Conservation (phyloP, 2,797 vertebrate genomes). For the Tapera naevia region DNA sequence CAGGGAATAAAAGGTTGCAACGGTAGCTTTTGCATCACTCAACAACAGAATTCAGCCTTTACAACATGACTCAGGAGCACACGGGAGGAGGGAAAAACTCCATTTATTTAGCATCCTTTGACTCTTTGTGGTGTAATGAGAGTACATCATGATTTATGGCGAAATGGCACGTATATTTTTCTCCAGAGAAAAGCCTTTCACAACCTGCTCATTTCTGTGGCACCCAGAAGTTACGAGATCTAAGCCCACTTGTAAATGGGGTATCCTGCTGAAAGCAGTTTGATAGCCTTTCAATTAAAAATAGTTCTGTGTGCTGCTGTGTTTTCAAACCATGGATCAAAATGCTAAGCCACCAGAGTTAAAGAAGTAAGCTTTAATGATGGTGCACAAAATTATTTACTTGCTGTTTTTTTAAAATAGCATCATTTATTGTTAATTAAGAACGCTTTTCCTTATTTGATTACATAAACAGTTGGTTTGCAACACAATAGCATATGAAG, state of each 20-base stretch:
- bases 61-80: constrained; percentile 54
- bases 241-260: background rate
- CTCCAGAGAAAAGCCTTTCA: constrained; percentile 61
- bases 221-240: constrained; percentile 38
- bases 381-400: background rate
- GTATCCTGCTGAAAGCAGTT: constrained; percentile 27
- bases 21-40: constrained; percentile 69
- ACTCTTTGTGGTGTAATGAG: constrained; percentile 66
- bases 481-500: constrained; percentile 51
- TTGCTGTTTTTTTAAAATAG: background rate
- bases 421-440: constrained; percentile 53
- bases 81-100: background rate
- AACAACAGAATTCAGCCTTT: constrained; percentile 56
- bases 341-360: background rate
- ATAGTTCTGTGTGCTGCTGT: background rate
- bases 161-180: constrained; percentile 47
- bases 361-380: background rate
- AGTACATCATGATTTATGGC: constrained; percentile 55
- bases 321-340: background rate
- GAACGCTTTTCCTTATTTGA: constrained; percentile 54
- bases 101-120: constrained; percentile 57
- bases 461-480: constrained; percentile 60
- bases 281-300: constrained; percentile 4
- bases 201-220: constrained; percentile 40
- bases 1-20: constrained; percentile 63